Evolutionary conservation across 2,797 vertebrate species (phyloP).

Genomic region (Peromyscus aztecus): DNA sequence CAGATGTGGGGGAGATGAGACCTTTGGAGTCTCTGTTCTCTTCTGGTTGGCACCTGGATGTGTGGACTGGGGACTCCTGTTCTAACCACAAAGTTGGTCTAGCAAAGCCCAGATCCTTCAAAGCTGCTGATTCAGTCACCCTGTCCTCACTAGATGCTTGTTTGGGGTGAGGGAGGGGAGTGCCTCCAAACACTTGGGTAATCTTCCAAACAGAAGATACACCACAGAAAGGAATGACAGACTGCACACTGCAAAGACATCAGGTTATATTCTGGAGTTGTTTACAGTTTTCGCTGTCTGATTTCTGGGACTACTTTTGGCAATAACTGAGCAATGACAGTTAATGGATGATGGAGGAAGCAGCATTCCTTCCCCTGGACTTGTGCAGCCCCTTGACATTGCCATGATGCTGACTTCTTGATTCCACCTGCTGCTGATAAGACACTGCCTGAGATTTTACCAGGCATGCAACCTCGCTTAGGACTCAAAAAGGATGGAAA

Average conservation of each 20-base stretch:
- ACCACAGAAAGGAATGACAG: background rate
- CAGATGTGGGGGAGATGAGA: background rate
- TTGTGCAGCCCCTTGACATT: background rate
- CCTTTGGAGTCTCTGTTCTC: background rate
- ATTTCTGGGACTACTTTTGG: constrained; percentile 27
- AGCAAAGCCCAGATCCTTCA: background rate
- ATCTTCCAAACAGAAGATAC: background rate
- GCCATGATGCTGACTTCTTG: background rate
- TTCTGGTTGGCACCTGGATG: background rate
- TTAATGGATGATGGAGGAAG: background rate
- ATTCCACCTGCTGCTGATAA: background rate
- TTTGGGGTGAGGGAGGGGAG: background rate
- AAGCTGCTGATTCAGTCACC: background rate
- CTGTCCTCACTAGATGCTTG: background rate
- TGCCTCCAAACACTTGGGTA: background rate
- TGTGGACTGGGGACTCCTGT: background rate
- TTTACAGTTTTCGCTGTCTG: background rate
- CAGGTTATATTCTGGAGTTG: background rate
- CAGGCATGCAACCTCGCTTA: background rate
- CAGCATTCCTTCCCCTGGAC: background rate
- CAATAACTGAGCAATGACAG: background rate
- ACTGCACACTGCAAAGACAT: background rate
- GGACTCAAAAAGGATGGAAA: background rate
- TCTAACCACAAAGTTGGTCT: background rate
- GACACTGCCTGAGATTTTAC: background rate